These are phyloP conservation scores for Sebastes matsubarae DNA, from an alignment of 2,797 vertebrate species.

Conservation along the genomic window DNA sequence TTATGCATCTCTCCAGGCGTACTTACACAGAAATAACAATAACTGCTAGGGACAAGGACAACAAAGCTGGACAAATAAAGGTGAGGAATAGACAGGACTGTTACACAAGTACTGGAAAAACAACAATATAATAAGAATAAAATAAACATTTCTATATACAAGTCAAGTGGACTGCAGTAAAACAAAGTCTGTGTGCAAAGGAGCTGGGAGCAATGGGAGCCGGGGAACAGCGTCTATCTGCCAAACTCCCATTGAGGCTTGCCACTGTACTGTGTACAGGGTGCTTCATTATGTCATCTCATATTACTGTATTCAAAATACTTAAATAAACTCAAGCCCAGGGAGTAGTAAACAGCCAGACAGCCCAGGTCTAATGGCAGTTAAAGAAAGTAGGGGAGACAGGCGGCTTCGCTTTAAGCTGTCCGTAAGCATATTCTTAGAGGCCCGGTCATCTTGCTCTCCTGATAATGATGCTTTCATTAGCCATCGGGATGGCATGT, in stretches of 20 bases:
- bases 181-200: slow-evolving; percentile 47
- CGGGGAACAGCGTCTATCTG: slow-evolving; percentile 48
- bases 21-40: too few species aligned
- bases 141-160: too few species aligned
- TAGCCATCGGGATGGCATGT: slow-evolving; percentile 72
- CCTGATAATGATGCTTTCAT: slow-evolving; percentile 76
- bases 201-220: slow-evolving; percentile 38
- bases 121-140: too few species aligned
- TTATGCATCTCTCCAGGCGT: too few species aligned
- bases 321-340: slow-evolving; percentile 62
- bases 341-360: slow-evolving; percentile 65
- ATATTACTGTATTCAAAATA: slow-evolving; percentile 66
- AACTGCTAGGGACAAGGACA: too few species aligned
- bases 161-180: slow-evolving; percentile 3
- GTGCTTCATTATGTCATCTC: slow-evolving; percentile 70
- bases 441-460: slow-evolving; percentile 53
- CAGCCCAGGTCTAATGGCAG: slow-evolving; percentile 65
- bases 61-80: too few species aligned
- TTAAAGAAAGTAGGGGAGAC: slow-evolving; percentile 64
- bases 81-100: too few species aligned
- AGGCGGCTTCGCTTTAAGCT: slow-evolving; percentile 56
- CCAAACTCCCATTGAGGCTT: slow-evolving; percentile 55
- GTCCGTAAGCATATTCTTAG: slow-evolving; percentile 68
- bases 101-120: too few species aligned
- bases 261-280: slow-evolving; percentile 27